Base-by-base conservation (phyloP, 2,888 invertebrate species). In the Philereme vetulata region DNA sequence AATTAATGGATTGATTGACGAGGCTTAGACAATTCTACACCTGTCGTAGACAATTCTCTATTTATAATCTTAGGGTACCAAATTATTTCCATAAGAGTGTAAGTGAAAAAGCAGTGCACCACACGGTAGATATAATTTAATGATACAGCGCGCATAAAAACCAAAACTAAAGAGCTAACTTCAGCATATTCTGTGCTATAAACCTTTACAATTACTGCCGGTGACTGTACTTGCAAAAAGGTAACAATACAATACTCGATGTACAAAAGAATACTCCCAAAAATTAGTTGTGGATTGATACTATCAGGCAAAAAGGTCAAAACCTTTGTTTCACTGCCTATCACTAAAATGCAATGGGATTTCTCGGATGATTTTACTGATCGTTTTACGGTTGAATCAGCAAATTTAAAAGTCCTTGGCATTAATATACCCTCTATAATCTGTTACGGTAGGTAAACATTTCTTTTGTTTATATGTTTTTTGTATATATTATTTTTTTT, bases 241-340 rank as follows among this genome's bases (percentile, higher is more conserved):
- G n/a, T 44, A 36, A 36, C 36, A 36, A 36, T 6, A 44, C 21
- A 38, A 21, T 21, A 5, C 5, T 36, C 8, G n/a, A 5, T 43
- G 45, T 35, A 36, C 36, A 10, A 40, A 46, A 40, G 33, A 53
- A 47, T 54, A 34, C 35, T 54, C 33, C 7, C 54, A 33, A 54
- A 34, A 47, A 21, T 21, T 21, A 2, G 21, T 21, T 21, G 21
- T 21, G 21, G 47, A 9, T 45, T 54, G 11, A 42, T 40, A 38
- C 34, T 21, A 34, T 40, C 5, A 43, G 5, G 6, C 45, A 11
- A 33, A 40, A 60, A 43, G 5, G 6, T 40, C 33, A 33, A 40
- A 60, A 44, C 62, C 65, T 64, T 68, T 67, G 66, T 67, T 67
- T 55, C 62, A 46, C 50, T 36, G 40, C 35, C 45, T 40, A 9